Percentiles rank a stretch among this genome's conserved stretches.
Evolutionary conservation across 2,888 invertebrate genomes (phyloP).

Genomic region (Andrena chrysosceles): DNA sequence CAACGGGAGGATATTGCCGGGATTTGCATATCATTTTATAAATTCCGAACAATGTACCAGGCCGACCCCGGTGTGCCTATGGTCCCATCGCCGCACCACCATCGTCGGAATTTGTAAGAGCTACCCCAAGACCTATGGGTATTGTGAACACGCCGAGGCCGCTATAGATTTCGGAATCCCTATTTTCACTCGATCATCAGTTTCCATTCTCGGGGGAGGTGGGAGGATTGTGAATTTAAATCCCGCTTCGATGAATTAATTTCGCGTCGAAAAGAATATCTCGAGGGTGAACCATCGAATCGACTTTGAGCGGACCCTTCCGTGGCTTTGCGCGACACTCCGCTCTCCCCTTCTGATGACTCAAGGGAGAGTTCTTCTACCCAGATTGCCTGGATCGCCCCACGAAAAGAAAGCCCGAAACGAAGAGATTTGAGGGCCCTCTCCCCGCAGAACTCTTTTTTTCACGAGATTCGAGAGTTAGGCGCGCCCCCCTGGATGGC

Average conservation of each 20-base stretch:
- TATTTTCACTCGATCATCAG: conserved; percentile 12
- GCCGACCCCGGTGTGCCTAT: conserved; percentile 20
- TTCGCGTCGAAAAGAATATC: background rate
- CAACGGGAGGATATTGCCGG: conserved; percentile 73
- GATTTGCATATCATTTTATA: conserved; percentile 80
- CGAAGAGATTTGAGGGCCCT: conserved; percentile 46
- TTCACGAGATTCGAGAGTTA: conserved; percentile 14
- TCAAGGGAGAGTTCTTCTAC: conserved; percentile 28
- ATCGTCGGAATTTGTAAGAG: conserved; percentile 59
- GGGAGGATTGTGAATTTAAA: conserved; percentile 9
- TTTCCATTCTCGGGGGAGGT: background rate
- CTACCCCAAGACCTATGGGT: conserved; percentile 17
- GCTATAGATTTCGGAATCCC: conserved; percentile 42
- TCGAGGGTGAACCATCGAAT: background rate
- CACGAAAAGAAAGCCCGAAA: conserved; percentile 9
- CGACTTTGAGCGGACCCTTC: background rate
- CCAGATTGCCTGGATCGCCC: conserved; percentile 24
- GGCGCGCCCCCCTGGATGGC: conserved; percentile 6
- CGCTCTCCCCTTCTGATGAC: conserved; percentile 6
- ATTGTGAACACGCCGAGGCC: conserved; percentile 31
- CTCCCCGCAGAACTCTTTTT: conserved; percentile 10
- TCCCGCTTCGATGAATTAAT: conserved; percentile 33
- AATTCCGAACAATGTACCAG: conserved; percentile 73
- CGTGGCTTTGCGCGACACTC: background rate
- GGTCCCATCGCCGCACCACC: conserved; percentile 4